Evolutionary conservation across 1,140 invertebrate genomes (phyloP), one percentile per base, ranked within the genome.

Genomic region (Sycobia sp.): DNA sequence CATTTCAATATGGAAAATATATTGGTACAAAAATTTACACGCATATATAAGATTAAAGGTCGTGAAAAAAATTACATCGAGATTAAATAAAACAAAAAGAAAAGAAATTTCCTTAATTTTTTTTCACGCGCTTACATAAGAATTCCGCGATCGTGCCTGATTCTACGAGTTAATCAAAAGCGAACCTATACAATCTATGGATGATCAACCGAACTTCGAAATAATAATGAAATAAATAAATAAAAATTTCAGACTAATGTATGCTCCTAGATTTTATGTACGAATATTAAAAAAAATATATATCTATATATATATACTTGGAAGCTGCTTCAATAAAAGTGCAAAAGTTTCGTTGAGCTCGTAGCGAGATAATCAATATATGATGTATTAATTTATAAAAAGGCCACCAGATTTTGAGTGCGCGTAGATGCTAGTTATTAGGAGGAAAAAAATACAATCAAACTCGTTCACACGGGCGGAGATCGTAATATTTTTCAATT

Each of bases 321-420:
- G n/a, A 23, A 34, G 11, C 20, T 54, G 25, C 22, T 56, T 56
- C 8, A 54, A 27, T 51, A 39, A 57, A 2, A 34, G 41, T 32
- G 27, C 25, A 7, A 57, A 57, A 43, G 22, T 51, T 14, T 51
- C 39, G 34, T 49, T 58, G 25, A 34, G 27, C 16, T 55, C 20
- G 23, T 54, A 47, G n/a, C n/a, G n/a, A n/a, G n/a, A n/a, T n/a
- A n/a, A n/a, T 38, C 13, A 51, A 60, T 16, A 16, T 16, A 56
- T 43, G 16, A 29, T 43, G 1, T 50, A 51, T 14, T 57, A 64
- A 64, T 36, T 56, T 50, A 50, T 62, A 56, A n/a, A n/a, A n/a
- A n/a, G n/a, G 41, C 16, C 54, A 51, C 32, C 29, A 51, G 51
- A 38, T 51, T 57, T 32, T 43, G 61, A 23, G 61, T 63, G 60